phyloP scores from a whole-genome alignment of 1,140 invertebrate species.

The Episyrphus balteatus region DNA sequence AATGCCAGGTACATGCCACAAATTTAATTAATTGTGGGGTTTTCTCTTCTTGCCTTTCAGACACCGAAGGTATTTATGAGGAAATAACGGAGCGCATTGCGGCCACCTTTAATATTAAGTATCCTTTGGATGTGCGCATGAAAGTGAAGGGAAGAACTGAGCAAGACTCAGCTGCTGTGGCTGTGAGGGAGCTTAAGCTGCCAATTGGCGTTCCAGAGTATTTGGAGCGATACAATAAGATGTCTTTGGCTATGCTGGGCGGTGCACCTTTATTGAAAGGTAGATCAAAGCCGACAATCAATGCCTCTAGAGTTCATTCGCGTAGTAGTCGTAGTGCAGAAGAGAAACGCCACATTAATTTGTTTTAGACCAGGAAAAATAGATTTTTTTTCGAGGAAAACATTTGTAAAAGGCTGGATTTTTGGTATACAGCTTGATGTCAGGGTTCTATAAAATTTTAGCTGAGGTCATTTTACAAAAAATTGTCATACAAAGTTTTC shows the following conservation, averaged over 20 bases:
- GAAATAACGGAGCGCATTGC: conserved; percentile 49
- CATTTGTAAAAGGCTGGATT: no score
- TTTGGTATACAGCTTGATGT: no score
- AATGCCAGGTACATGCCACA: conserved; percentile 48
- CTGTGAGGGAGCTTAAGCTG: conserved; percentile 58
- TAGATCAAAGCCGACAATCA: conserved; percentile 3
- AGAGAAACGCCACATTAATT: not conserved
- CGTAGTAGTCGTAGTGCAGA: not conserved
- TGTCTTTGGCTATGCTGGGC: conserved; percentile 24
- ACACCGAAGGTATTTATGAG: conserved; percentile 52
- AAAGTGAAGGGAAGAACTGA: conserved; percentile 65
- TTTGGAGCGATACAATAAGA: conserved; percentile 43
- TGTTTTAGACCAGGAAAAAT: no score
- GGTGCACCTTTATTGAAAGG: conserved; percentile 35
- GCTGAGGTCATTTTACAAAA: no score
- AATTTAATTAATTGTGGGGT: conserved; percentile 6
- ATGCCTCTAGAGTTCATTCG: not conserved
- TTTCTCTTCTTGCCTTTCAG: conserved; percentile 38
- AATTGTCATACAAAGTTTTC: no score
- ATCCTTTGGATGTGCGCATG: conserved; percentile 59
- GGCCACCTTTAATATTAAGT: conserved; percentile 56
- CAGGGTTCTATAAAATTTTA: no score
- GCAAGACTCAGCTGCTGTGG: conserved; percentile 55
- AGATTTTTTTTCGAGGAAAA: no score
- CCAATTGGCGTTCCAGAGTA: conserved; percentile 62